Evolutionary conservation across 2,888 invertebrate species (phyloP).

Genomic region (Zonitis immaculata): DNA sequence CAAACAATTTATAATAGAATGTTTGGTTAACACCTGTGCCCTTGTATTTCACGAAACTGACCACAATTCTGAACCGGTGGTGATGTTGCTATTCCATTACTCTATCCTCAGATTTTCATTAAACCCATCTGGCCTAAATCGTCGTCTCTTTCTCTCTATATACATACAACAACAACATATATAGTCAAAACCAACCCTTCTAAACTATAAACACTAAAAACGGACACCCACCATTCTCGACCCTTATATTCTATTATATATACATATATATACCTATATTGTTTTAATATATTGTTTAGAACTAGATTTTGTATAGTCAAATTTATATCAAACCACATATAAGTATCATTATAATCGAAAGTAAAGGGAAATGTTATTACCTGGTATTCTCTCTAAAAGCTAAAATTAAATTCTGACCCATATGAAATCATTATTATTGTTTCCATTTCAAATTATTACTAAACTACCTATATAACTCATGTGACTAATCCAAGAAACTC

Average conservation of each 20-base stretch:
- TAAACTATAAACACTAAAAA: neutral
- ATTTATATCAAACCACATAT: neutral
- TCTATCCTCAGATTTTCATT: conserved; percentile 37
- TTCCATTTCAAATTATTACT: conserved; percentile 12
- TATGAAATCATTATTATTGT: conserved; percentile 17
- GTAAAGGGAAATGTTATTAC: neutral
- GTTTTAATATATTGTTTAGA: neutral
- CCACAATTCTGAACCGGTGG: conserved; percentile 24
- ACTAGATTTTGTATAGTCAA: neutral
- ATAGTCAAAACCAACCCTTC: neutral
- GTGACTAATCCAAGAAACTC: conserved; percentile 14
- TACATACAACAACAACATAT: no score
- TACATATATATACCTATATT: neutral
- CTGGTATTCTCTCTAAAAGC: conserved; percentile 14
- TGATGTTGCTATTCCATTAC: conserved; percentile 23
- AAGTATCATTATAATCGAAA: neutral
- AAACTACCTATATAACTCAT: neutral
- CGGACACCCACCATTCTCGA: neutral
- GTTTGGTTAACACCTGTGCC: conserved; percentile 17
- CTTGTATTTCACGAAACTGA: conserved; percentile 19
- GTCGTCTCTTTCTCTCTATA: neutral
- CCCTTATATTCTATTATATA: neutral
- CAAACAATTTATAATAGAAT: conserved; percentile 6
- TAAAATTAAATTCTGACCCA: conserved; percentile 24
- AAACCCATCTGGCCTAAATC: conserved; percentile 28